Base-by-base conservation (phyloP, 2,888 invertebrate species). In the Trilocha varians region DNA sequence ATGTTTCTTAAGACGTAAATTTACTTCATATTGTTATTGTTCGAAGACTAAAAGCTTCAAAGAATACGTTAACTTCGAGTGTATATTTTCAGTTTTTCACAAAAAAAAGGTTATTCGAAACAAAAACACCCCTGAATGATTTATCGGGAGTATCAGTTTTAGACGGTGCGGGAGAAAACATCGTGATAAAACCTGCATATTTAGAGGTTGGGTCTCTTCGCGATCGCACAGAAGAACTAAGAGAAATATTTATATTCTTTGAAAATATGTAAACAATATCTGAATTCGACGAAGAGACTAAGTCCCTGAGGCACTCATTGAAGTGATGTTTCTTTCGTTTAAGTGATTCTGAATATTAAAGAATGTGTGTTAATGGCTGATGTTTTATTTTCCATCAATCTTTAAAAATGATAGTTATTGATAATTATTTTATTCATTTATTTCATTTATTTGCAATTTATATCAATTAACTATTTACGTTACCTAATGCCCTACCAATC, bases 61-160 rank as follows among this genome's bases (percentile, higher is more conserved):
- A 25, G 6, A 25, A 25, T 25, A 25, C 1, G 5, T 5, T 9
- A 11, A 3, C 8, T 25, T 25, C 25, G 5, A 25, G 2, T 25
- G 11, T 11, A 25, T 25, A 5, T 2, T 25, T 25, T 25, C 39
- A 48, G 44, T 39, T 47, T 32, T 48, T 46, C 13, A 18, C 4
- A 25, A 3, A 25, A 25, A 25, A 25, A 25, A 25, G 25, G 25
- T 25, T 9, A 25, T 5, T 6, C 25, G 25, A 25, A 25, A 25
- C 25, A 25, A 25, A 25, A 25, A 25, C 25, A 25, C 25, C 25
- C 25, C 25, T 25, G 25, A 25, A 25, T 25, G 25, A 25, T 25
- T 25, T 25, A 25, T 25, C 25, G 5, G 11, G 25, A 1, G 25
- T 25, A 25, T 25, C 11, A 25, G 25, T 25, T 25, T 25, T 25